Percentiles rank a stretch among this genome's conserved stretches.
Conservation (phyloP, 2,113 vertebrate species). For the Antigone vipio region DNA sequence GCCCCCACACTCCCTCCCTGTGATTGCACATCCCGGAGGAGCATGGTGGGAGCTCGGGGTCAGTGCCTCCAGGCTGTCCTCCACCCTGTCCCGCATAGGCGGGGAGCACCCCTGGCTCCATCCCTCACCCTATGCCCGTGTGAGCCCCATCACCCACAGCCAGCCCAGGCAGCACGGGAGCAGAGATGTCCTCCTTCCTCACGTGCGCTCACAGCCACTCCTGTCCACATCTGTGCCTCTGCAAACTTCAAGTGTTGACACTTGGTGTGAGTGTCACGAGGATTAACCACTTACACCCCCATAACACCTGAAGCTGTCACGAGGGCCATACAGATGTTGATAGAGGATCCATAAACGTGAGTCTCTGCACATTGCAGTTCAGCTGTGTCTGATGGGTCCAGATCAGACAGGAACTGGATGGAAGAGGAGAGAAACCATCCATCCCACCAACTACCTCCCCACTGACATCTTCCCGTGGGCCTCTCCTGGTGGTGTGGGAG, state of each 20-base stretch:
- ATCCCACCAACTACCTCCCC: background rate
- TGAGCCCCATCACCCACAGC: background rate
- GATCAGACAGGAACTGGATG: background rate
- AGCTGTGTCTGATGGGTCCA: background rate
- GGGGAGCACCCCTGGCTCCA: background rate
- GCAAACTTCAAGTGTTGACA: background rate
- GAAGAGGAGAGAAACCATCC: background rate
- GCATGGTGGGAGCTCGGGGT: rapidly evolving
- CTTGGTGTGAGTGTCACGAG: background rate
- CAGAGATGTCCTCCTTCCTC: background rate
- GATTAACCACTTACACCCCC: background rate
- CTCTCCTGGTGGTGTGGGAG: background rate
- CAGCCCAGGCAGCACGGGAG: background rate
- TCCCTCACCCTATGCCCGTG: background rate
- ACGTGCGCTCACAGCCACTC: background rate
- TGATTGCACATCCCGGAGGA: background rate
- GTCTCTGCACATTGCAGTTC: background rate
- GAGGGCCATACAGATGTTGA: background rate
- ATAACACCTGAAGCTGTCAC: background rate
- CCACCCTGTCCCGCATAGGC: rapidly evolving
- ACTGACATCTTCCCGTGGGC: background rate
- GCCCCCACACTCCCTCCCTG: background rate
- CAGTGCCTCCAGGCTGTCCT: background rate
- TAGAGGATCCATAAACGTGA: background rate
- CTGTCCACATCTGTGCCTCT: background rate